phyloP scores from a whole-genome alignment of 2,797 vertebrate genomes.

The Okamejei kenojei region DNA sequence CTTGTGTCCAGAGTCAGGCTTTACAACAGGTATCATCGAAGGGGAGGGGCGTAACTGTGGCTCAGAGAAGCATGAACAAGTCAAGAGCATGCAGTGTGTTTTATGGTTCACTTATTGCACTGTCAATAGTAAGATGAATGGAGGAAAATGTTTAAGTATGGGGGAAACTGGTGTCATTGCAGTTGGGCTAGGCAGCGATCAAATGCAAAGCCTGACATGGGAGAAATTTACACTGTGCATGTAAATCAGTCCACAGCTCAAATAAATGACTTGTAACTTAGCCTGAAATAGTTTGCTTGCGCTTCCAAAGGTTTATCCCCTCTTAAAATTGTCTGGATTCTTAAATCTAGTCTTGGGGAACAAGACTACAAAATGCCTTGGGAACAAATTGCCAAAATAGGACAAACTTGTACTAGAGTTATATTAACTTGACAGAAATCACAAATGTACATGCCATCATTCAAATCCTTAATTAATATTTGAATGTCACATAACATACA shows the following conservation, averaged over 20 bases:
- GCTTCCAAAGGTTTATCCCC: not conserved
- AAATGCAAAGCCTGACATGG: not conserved
- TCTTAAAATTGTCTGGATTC: conserved; percentile 9
- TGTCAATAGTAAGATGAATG: not conserved
- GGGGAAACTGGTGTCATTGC: not conserved
- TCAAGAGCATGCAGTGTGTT: not conserved
- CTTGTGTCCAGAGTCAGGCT: not conserved
- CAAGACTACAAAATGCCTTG: conserved; percentile 12
- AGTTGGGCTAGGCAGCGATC: not conserved
- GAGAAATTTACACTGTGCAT: not conserved
- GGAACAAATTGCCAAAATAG: conserved; percentile 18
- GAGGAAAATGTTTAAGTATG: not conserved
- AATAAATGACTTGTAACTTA: not conserved
- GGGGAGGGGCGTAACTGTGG: not conserved
- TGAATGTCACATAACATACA: conserved; percentile 33
- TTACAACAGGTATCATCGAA: not conserved
- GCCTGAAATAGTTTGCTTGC: no score
- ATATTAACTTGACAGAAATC: conserved; percentile 20
- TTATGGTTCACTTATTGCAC: not conserved
- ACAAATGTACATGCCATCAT: conserved; percentile 26
- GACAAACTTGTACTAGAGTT: not conserved
- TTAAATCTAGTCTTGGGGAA: not conserved
- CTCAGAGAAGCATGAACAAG: not conserved
- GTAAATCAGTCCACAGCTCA: not conserved
- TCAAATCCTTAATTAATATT: conserved; percentile 37